Conservation (phyloP, 1,140 invertebrate genomes). For the Drosophila parvula region DNA sequence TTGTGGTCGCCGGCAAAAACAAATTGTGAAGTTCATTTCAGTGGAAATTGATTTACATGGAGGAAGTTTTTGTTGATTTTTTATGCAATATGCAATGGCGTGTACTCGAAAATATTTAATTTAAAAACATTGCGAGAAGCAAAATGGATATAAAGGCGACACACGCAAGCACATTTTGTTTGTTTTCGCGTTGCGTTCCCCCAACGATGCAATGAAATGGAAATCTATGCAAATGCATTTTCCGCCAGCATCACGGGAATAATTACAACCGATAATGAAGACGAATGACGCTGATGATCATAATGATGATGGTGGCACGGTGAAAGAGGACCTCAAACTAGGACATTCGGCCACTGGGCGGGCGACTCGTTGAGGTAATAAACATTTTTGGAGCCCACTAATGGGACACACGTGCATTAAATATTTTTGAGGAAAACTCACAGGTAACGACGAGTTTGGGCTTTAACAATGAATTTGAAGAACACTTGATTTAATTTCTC, state of each 20-base stretch:
- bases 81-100: constrained; percentile 38
- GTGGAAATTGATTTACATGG: constrained; percentile 79
- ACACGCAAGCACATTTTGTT: constrained; percentile 43
- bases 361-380: constrained; percentile 10
- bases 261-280: constrained; percentile 55
- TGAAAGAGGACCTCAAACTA: constrained; percentile 11
- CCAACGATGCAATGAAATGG: constrained; percentile 46
- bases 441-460: background rate
- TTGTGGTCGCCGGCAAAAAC: constrained; percentile 25
- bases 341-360: constrained; percentile 12
- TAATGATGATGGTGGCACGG: constrained; percentile 3
- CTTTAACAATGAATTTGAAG: background rate
- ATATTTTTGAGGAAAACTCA: background rate
- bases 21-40: constrained; percentile 71
- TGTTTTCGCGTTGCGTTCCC: constrained; percentile 37
- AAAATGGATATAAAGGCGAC: background rate
- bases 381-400: constrained; percentile 10
- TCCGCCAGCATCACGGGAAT: constrained; percentile 35
- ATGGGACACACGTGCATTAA: constrained; percentile 13
- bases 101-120: constrained; percentile 71
- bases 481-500: background rate
- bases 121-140: constrained; percentile 58
- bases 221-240: constrained; percentile 66
- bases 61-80: constrained; percentile 42
- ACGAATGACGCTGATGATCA: constrained; percentile 26